phyloP scores from a whole-genome alignment of 1,140 invertebrate genomes.

The Temnothorax nylanderi region DNA sequence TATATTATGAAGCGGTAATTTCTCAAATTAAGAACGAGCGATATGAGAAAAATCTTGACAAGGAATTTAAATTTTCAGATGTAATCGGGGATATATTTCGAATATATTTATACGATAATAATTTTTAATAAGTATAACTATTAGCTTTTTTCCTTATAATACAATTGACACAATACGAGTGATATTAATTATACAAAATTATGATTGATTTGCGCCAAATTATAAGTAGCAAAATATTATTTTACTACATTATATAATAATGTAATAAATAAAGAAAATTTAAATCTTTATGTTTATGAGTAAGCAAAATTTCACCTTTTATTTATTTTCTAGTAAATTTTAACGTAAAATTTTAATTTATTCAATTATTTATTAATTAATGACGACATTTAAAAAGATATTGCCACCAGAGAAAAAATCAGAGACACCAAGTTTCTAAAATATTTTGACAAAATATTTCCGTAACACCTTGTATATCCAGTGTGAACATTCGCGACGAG shows the following conservation, averaged over 20 bases:
- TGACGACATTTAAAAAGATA: background rate
- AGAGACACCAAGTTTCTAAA: background rate
- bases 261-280: background rate
- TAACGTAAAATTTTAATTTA: background rate
- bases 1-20: background rate
- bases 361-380: background rate
- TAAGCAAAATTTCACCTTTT: background rate
- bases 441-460: background rate
- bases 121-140: background rate
- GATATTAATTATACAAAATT: background rate
- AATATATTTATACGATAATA: background rate
- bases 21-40: background rate
- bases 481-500: slow-evolving; percentile 5
- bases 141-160: background rate
- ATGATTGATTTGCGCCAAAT: background rate
- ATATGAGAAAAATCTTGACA: background rate
- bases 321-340: background rate
- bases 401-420: background rate
- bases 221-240: background rate
- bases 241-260: background rate
- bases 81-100: background rate
- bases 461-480: background rate
- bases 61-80: background rate
- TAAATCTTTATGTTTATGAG: background rate
- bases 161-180: background rate